Evolutionary conservation across 2,888 invertebrate species (phyloP).

Genomic region (Cheilosia urbana): DNA sequence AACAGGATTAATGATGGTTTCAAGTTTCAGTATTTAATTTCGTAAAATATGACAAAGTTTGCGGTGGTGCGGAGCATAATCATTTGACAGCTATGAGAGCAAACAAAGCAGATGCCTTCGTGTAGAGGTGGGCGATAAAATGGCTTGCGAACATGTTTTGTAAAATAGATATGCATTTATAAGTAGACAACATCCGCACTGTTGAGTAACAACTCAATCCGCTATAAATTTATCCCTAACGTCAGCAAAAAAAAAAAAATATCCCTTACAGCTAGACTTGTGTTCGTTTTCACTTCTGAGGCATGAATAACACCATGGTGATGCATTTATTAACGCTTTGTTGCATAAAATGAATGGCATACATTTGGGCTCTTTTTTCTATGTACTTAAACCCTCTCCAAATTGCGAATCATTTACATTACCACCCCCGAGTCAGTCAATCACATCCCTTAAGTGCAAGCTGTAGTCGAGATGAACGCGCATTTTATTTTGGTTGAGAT

Average conservation of each 20-base stretch:
- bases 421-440: slow-evolving; percentile 10
- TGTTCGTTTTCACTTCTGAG: slow-evolving; percentile 6
- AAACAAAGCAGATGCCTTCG: neutral
- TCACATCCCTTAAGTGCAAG: slow-evolving; percentile 54
- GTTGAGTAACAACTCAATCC: slow-evolving; percentile 15
- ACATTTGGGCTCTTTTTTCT: slow-evolving; percentile 1
- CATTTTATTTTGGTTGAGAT: slow-evolving; percentile 28
- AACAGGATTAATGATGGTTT: slow-evolving; percentile 78
- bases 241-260: neutral
- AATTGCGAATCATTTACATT: slow-evolving; percentile 21
- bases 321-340: slow-evolving; percentile 67
- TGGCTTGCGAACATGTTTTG: neutral
- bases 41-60: slow-evolving; percentile 68
- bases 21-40: slow-evolving; percentile 78
- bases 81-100: slow-evolving; percentile 46
- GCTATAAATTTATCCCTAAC: slow-evolving; percentile 2
- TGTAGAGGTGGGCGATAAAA: neutral
- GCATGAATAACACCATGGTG: slow-evolving; percentile 39
- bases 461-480: slow-evolving; percentile 24
- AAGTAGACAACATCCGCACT: neutral
- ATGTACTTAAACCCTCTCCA: slow-evolving; percentile 19
- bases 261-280: neutral
- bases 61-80: slow-evolving; percentile 17
- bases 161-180: neutral
- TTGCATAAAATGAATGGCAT: slow-evolving; percentile 53